Percentiles rank a stretch among this genome's conserved stretches.
phyloP scores from a whole-genome alignment of 2,888 invertebrate species.

The Zelleria hepariella region DNA sequence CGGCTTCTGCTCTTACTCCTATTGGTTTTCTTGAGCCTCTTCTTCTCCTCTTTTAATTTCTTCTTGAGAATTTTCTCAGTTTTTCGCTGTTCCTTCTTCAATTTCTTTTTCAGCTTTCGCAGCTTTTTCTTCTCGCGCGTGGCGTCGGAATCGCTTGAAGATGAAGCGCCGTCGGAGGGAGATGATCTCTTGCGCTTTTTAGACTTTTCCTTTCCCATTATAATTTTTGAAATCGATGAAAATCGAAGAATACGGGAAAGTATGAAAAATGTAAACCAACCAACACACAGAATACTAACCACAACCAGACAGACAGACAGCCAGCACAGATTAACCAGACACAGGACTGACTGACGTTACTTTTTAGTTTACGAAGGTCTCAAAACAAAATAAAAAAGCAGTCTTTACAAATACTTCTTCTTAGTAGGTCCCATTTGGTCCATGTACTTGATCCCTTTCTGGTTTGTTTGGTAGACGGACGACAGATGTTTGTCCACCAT shows the following conservation, averaged over 20 bases:
- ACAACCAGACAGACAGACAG: too few relatives aligned
- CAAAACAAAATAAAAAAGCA: too few relatives aligned
- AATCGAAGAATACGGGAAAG: not conserved
- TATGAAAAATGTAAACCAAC: too few relatives aligned
- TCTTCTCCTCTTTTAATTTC: conserved; percentile 62
- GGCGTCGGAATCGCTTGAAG: conserved; percentile 52
- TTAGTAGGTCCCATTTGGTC: too few relatives aligned
- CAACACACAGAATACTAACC: too few relatives aligned
- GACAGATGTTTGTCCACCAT: too few relatives aligned
- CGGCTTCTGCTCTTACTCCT: conserved; percentile 31
- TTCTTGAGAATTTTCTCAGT: conserved; percentile 66
- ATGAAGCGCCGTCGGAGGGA: conserved; percentile 20
- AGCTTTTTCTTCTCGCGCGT: conserved; percentile 64
- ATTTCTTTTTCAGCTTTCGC: conserved; percentile 69
- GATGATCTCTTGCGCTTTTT: conserved; percentile 46
- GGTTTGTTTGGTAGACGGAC: too few relatives aligned
- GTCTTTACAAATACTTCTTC: too few relatives aligned
- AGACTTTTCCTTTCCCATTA: conserved; percentile 59
- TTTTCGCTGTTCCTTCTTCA: conserved; percentile 67
- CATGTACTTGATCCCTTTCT: too few relatives aligned
- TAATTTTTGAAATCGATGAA: not conserved
- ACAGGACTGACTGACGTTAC: too few relatives aligned
- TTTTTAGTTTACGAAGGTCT: too few relatives aligned
- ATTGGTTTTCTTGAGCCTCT: conserved; percentile 44
- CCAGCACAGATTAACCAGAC: too few relatives aligned